phyloP scores from a whole-genome alignment of 1,140 invertebrate species.

The Pseudomyrmex dendroicus region DNA sequence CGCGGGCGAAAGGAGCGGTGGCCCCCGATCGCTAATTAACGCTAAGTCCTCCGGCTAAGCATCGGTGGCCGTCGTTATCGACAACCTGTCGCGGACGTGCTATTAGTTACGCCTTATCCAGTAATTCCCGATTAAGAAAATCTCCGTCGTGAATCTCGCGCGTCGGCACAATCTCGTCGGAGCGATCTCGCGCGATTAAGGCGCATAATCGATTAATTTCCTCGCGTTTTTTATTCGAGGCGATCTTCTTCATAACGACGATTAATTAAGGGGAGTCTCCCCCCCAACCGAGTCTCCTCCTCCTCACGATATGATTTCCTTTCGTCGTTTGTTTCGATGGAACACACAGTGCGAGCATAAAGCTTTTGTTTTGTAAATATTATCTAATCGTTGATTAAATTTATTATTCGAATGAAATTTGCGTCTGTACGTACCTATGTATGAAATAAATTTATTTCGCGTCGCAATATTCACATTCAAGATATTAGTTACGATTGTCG shows the following conservation, averaged over 20 bases:
- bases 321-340: too few species aligned
- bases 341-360: too few species aligned
- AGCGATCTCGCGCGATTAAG: slow-evolving; percentile 43
- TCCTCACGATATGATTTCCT: too few species aligned
- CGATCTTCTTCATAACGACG: slow-evolving; percentile 16
- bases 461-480: too few species aligned
- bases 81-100: slow-evolving; percentile 56
- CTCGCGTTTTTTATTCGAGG: slow-evolving; percentile 27
- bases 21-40: slow-evolving; percentile 62
- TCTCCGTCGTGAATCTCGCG: slow-evolving; percentile 58
- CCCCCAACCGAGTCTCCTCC: too few species aligned
- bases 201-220: slow-evolving; percentile 52
- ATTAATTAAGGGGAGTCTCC: slow-evolving; percentile 13
- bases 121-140: slow-evolving; percentile 66
- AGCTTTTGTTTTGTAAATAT: too few species aligned
- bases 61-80: slow-evolving; percentile 60
- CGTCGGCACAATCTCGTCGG: slow-evolving; percentile 43
- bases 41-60: slow-evolving; percentile 53
- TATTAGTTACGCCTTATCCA: slow-evolving; percentile 71
- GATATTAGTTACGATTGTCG: too few species aligned
- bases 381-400: too few species aligned
- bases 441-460: too few species aligned
- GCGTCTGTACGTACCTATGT: too few species aligned
- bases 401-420: too few species aligned
- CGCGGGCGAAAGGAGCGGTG: not conserved